Evolutionary conservation across 2,797 vertebrate species (phyloP).

Genomic region (Microctenopoma steveboyesi): DNA sequence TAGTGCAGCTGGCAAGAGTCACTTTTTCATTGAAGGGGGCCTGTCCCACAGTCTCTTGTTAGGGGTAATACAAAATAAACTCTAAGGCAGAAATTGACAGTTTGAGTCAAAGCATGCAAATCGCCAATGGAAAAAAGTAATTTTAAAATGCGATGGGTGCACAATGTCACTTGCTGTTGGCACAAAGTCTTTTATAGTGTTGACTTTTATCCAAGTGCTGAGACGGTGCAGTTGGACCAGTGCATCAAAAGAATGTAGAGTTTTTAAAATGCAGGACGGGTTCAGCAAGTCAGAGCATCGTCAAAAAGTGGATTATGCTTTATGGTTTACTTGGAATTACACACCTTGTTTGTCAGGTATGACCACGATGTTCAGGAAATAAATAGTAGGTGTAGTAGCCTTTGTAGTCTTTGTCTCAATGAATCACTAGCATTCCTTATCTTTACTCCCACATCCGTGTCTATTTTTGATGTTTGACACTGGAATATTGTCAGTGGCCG

Average conservation of each 20-base stretch:
- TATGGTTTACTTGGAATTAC: not conserved
- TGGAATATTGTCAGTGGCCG: not conserved
- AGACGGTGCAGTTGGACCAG: constrained; percentile 8
- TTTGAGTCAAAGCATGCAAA: not conserved
- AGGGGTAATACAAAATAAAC: constrained; percentile 11
- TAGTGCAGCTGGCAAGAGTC: constrained; percentile 53
- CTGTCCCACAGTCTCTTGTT: constrained; percentile 38
- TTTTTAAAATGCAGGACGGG: not conserved
- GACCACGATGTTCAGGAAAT: not conserved
- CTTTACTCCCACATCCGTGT: not conserved
- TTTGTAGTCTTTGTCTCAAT: not conserved
- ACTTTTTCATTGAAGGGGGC: constrained; percentile 11
- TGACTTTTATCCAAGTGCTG: not conserved
- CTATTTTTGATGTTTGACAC: not conserved
- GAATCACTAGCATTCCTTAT: not conserved
- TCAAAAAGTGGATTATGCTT: not conserved
- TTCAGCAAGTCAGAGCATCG: not conserved
- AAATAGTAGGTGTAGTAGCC: not conserved
- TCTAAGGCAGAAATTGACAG: not conserved
- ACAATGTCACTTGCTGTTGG: not conserved
- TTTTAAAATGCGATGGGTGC: no score
- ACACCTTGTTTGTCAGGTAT: not conserved
- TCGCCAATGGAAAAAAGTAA: not conserved
- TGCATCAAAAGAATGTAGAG: not conserved
- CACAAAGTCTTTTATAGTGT: not conserved